Base-by-base conservation (phyloP, 2,888 invertebrate genomes). In the Lutraria lutraria region DNA sequence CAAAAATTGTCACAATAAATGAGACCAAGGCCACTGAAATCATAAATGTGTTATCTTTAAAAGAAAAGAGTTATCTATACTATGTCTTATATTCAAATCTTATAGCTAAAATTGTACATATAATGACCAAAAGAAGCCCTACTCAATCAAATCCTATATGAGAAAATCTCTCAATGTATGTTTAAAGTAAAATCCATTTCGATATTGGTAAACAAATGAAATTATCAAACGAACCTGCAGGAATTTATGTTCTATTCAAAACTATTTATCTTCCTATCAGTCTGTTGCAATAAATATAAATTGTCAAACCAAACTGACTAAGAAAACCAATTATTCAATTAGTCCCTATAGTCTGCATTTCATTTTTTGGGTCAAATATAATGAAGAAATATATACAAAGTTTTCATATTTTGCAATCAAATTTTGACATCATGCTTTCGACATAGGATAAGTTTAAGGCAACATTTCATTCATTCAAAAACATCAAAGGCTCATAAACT, bases 241-340 rank as follows among this genome's bases (percentile, higher is more conserved):
- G 60, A 60, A 60, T 60, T 60, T 43, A 43, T 43, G 43, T 8
- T 56, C 56, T 19, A 13, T 72, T 29, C 72, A 29, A 25, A 29
- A 29, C 31, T 15, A 72, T 72, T 15, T 72, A 72, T 72, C 72
- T 72, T 29, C 29, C 29, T 72, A 72, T 72, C 31, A 72, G 29
- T 72, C 72, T 72, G 72, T 29, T 12, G 31, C 72, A 72, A 72
- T 72, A 72, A 72, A 72, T 29, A 72, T 72, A 72, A 72, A 29
- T 72, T 72, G 25, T 29, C 56, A 72, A 31, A 25, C 29, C 29
- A 29, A 25, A 72, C 25, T 72, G 31, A 72, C 72, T 72, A 72
- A 72, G 72, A 72, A 72, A 72, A 72, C 25, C 72, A 72, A 72
- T 72, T 72, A 72, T 72, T 72, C 72, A 72, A 72, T 72, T 72